Conservation (phyloP, 2,888 invertebrate species). For the Slavum lentiscoides region DNA sequence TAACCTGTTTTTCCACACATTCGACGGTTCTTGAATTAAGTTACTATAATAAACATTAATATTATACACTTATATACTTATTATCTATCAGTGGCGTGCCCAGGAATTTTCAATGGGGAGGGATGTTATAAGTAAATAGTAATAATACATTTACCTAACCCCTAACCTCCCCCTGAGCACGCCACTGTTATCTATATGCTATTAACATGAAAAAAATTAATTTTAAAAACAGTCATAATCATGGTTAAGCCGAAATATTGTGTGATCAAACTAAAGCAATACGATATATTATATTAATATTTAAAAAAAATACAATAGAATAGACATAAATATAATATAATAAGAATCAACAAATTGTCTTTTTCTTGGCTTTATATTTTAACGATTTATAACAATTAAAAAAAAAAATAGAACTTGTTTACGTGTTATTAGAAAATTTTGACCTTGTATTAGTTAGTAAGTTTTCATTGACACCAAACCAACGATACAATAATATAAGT, state of each 20-base stretch:
- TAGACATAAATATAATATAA: conserved; percentile 8
- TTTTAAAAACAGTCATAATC: conserved; percentile 2
- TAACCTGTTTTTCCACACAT: background rate
- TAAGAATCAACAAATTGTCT: conserved; percentile 1
- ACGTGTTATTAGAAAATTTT: conserved; percentile 5
- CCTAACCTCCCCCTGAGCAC: too few relatives aligned
- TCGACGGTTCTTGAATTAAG: background rate
- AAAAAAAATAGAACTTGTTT: too few relatives aligned
- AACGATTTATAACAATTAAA: background rate
- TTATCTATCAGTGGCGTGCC: too few relatives aligned
- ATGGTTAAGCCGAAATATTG: conserved; percentile 5
- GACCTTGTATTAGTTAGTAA: conserved; percentile 28
- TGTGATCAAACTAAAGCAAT: conserved; percentile 36
- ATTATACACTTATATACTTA: background rate
- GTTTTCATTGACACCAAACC: conserved; percentile 34
- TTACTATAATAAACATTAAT: background rate
- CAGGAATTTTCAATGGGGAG: too few relatives aligned
- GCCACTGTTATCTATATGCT: background rate
- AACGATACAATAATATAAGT: conserved; percentile 7
- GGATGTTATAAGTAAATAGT: too few relatives aligned
- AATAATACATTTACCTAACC: too few relatives aligned
- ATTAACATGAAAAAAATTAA: background rate
- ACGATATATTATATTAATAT: conserved; percentile 4
- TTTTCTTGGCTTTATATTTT: conserved; percentile 16
- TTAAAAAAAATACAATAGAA: background rate